phyloP scores from a whole-genome alignment of 1,140 invertebrate species.

The Pogonognathellus flavescens region DNA sequence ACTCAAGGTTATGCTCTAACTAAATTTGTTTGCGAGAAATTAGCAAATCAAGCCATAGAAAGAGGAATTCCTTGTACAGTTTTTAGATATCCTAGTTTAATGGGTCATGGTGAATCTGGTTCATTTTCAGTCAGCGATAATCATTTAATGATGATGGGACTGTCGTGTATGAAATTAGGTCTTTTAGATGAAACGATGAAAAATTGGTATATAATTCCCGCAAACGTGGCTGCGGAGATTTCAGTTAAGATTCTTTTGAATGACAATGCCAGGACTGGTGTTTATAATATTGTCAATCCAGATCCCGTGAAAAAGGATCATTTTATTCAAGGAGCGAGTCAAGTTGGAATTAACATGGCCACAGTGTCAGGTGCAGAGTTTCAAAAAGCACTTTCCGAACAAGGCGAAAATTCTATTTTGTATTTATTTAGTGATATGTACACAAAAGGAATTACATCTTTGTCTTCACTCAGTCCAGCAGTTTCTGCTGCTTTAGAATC shows the following conservation, averaged over 20 bases:
- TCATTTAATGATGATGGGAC: slow-evolving; percentile 49
- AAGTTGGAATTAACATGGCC: not conserved
- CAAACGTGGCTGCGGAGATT: slow-evolving; percentile 14
- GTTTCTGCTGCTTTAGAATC: not conserved
- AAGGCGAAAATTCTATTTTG: not conserved
- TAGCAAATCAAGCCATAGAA: slow-evolving; percentile 26
- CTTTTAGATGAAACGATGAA: not conserved
- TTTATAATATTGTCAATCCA: slow-evolving; percentile 52
- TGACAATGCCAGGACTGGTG: slow-evolving; percentile 7
- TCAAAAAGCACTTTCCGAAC: not conserved
- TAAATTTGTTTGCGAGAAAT: slow-evolving; percentile 48
- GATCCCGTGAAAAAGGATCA: not conserved
- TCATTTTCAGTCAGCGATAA: slow-evolving; percentile 48
- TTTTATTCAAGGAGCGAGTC: not conserved
- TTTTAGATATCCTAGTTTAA: slow-evolving; percentile 34
- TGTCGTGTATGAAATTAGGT: slow-evolving; percentile 40
- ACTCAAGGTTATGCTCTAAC: not conserved
- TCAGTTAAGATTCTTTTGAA: slow-evolving; percentile 42
- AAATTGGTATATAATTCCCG: slow-evolving; percentile 35
- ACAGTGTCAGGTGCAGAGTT: not conserved
- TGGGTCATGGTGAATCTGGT: slow-evolving; percentile 46
- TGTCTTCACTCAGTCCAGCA: not conserved
- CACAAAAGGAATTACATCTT: not conserved
- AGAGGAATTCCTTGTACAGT: slow-evolving; percentile 48
- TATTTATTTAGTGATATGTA: slow-evolving; percentile 34